phyloP scores from a whole-genome alignment of 2,888 invertebrate species.

The Lepidochrysops patricia region DNA sequence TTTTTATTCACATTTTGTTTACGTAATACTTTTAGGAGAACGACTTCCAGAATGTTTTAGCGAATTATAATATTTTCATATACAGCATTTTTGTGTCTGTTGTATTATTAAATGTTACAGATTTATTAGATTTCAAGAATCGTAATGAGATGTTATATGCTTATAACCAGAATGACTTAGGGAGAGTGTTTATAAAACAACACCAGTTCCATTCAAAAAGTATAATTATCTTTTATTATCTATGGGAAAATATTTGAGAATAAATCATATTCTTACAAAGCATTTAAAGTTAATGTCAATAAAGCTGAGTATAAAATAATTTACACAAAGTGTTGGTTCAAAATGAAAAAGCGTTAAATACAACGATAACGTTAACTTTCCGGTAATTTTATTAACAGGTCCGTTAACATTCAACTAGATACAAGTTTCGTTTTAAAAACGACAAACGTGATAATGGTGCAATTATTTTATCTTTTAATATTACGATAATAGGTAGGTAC shows the following conservation, averaged over 20 bases:
- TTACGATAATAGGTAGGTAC: background rate
- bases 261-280: background rate
- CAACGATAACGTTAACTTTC: conserved; percentile 7
- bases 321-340: background rate
- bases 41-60: background rate
- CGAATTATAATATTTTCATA: too few species aligned
- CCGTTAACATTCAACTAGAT: background rate
- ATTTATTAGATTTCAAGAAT: too few species aligned
- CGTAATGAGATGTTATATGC: too few species aligned
- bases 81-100: too few species aligned
- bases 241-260: background rate
- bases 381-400: background rate
- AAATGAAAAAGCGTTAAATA: conserved; percentile 2
- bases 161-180: too few species aligned
- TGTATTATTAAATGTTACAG: too few species aligned
- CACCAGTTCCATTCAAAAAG: too few species aligned
- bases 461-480: background rate
- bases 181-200: too few species aligned
- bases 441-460: background rate
- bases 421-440: background rate
- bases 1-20: conserved; percentile 5
- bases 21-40: conserved; percentile 4
- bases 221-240: too few species aligned
- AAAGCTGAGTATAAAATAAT: background rate
- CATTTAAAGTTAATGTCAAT: background rate